Percentiles rank a stretch among this genome's conserved stretches.
Evolutionary conservation across 2,797 vertebrate genomes (phyloP).

Genomic region (Phalanger gymnotis): DNA sequence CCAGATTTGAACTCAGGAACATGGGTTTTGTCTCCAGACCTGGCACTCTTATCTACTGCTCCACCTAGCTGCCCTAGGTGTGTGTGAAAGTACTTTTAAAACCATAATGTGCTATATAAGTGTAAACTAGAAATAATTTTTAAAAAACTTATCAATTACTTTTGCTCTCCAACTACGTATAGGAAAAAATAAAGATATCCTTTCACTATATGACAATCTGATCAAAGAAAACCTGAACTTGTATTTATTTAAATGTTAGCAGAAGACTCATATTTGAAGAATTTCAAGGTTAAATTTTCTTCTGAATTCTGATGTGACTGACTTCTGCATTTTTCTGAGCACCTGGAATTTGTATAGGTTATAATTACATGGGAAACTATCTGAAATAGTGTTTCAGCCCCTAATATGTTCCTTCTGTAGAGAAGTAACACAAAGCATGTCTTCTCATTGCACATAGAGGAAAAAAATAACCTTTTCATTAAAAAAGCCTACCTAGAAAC

Average conservation of each 20-base stretch:
- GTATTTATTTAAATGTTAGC: slow-evolving; percentile 25
- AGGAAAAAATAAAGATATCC: neutral
- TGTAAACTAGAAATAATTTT: neutral
- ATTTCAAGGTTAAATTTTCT: slow-evolving; percentile 15
- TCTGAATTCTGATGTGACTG: neutral
- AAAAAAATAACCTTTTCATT: neutral
- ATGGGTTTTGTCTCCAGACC: neutral
- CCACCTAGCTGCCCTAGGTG: neutral
- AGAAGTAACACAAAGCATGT: slow-evolving; percentile 10
- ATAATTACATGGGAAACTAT: neutral
- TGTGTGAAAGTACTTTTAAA: neutral
- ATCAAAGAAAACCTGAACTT: slow-evolving; percentile 42
- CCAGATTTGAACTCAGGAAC: neutral
- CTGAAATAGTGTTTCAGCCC: neutral
- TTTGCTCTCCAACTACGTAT: neutral
- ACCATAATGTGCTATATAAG: neutral
- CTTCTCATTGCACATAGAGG: neutral
- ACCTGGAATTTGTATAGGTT: neutral
- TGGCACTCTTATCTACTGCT: neutral
- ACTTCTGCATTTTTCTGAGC: slow-evolving; percentile 7
- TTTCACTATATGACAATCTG: slow-evolving; percentile 5
- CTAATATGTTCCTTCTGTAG: slow-evolving; percentile 28
- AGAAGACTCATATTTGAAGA: neutral
- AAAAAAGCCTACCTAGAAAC: slow-evolving; percentile 10
- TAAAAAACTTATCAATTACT: neutral